phyloP scores from a whole-genome alignment of 2,888 invertebrate species.

The Pilophorus perplexus region DNA sequence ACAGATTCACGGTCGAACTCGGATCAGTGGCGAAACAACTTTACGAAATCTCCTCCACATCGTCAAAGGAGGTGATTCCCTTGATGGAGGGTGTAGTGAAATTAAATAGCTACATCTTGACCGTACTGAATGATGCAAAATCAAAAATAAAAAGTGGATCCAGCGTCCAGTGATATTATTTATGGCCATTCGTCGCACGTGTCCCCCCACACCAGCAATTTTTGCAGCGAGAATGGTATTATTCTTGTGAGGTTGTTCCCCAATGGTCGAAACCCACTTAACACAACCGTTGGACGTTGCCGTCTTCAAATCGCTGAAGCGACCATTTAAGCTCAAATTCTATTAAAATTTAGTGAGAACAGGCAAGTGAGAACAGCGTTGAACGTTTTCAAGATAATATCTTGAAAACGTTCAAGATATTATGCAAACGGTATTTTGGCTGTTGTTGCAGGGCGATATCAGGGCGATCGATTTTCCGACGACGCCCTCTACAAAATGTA shows the following conservation, averaged over 20 bases:
- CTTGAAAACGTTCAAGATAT: no score
- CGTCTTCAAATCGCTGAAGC: conserved; percentile 51
- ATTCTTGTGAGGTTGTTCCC: conserved; percentile 46
- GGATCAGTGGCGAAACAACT: conserved; percentile 1
- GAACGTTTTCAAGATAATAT: no score
- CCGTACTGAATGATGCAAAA: background rate
- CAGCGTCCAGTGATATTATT: conserved; percentile 52
- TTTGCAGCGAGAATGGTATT: conserved; percentile 50
- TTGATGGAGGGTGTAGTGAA: conserved; percentile 18
- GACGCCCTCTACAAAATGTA: no score
- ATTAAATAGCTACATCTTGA: background rate
- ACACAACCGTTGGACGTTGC: conserved; percentile 48
- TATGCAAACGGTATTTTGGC: no score
- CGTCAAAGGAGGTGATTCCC: background rate
- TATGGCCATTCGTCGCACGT: conserved; percentile 52
- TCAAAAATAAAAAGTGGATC: background rate
- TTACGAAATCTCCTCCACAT: background rate
- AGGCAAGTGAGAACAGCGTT: no score
- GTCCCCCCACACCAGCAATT: conserved; percentile 43
- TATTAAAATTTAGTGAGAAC: no score
- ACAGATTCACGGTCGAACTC: background rate
- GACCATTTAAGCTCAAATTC: no score
- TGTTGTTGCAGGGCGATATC: no score
- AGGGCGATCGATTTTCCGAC: no score
- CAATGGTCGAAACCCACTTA: conserved; percentile 48